A percentile compares a stretch with the other conserved stretches of the same genome.
These are phyloP conservation scores for Dromaius novaehollandiae DNA, from an alignment of 2,113 vertebrate genomes.

Conservation along the genomic window DNA sequence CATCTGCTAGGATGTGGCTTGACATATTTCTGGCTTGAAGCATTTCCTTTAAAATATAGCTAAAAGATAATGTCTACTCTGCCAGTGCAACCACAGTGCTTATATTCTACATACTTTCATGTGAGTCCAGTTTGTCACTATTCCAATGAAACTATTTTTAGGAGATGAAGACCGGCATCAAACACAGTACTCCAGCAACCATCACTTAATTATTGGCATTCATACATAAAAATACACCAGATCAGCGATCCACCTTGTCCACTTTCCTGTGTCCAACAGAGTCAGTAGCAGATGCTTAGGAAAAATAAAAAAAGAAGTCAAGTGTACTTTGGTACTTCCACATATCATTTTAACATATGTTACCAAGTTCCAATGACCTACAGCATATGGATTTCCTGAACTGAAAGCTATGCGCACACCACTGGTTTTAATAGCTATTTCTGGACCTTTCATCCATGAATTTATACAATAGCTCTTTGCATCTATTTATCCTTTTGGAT, in stretches of 20 bases:
- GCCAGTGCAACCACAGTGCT: neutral
- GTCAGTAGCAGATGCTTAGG: neutral
- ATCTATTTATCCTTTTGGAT: neutral
- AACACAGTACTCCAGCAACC: neutral
- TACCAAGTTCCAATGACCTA: neutral
- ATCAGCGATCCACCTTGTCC: neutral
- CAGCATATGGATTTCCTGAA: neutral
- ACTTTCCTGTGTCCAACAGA: neutral
- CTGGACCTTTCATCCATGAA: neutral
- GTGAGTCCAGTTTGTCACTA: neutral
- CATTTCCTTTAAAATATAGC: neutral
- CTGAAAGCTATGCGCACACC: neutral
- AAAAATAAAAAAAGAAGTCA: neutral
- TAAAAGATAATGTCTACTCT: neutral
- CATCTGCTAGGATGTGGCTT: neutral
- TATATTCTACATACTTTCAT: neutral
- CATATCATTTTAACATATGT: neutral
- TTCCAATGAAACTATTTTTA: neutral
- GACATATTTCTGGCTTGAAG: neutral
- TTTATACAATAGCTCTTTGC: neutral
- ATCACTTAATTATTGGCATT: neutral
- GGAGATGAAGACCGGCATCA: neutral
- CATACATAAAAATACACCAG: neutral
- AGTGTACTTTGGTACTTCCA: neutral
- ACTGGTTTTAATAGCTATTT: neutral